A percentile compares a stretch with the other conserved stretches of the same genome.
phyloP scores from a whole-genome alignment of 2,113 vertebrate species.

The Pseudolaguvia tuberculata region DNA sequence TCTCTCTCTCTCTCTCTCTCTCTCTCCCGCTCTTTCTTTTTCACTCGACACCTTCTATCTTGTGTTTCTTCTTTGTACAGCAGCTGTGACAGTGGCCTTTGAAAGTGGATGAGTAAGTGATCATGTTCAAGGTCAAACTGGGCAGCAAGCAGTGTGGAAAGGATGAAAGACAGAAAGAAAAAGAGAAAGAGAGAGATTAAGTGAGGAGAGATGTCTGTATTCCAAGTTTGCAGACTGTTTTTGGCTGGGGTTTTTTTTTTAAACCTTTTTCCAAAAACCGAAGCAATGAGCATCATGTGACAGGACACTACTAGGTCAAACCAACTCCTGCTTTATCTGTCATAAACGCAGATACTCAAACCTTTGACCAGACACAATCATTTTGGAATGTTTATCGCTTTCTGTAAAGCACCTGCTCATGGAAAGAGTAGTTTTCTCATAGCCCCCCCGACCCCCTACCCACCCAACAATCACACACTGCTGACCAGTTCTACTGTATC shows the following conservation, averaged over 20 bases:
- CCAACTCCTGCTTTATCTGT: slow-evolving; percentile 4
- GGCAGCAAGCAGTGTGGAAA: slow-evolving; percentile 57
- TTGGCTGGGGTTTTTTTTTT: slow-evolving; percentile 7
- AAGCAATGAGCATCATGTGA: slow-evolving; percentile 3
- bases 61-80: slow-evolving; percentile 48
- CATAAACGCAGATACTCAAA: not conserved
- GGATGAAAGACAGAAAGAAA: slow-evolving; percentile 31
- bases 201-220: slow-evolving; percentile 56
- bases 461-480: no score
- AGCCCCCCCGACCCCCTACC: no score
- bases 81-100: slow-evolving; percentile 51
- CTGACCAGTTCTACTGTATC: slow-evolving; percentile 37
- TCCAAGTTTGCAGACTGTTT: slow-evolving; percentile 39
- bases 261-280: not conserved
- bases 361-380: not conserved
- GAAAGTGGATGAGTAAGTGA: slow-evolving; percentile 62
- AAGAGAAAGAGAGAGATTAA: slow-evolving; percentile 32
- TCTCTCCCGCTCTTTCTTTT: no score
- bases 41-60: slow-evolving; percentile 42
- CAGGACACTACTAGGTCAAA: slow-evolving; percentile 26
- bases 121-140: slow-evolving; percentile 67
- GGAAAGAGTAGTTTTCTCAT: slow-evolving; percentile 5
- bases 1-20: not conserved
- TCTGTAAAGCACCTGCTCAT: slow-evolving; percentile 20
- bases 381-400: slow-evolving; percentile 7